Evolutionary conservation across 2,888 invertebrate genomes (phyloP), one percentile per base, ranked within the genome.

Genomic region (Tipula lateralis): DNA sequence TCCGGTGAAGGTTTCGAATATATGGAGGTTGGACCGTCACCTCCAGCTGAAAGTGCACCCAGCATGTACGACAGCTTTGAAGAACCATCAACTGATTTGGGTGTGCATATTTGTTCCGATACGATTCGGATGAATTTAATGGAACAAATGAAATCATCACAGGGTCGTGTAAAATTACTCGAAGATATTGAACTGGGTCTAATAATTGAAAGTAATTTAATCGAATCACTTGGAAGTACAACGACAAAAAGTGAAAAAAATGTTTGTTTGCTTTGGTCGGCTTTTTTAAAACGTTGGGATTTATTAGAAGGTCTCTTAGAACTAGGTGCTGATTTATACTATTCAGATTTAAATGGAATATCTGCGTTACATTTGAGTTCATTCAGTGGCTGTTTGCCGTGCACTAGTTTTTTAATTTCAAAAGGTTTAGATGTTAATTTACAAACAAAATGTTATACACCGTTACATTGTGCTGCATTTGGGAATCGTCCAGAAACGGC

Each of bases 381-480:
- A 0, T 96, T 96, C 88, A 94, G 94, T 87, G 95, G 95, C n/a
- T 95, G 94, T 86, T 89, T 93, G 84, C 93, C 93, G 19, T 94
- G 95, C 86, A 93, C 94, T 7, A 92, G 92, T 87, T 94, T 93
- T 88, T 91, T 96, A 84, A 92, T 96, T 83, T 90, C 92, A 32
- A 92, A 93, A 87, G 94, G 94, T 1, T 92, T 93, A 86, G 94
- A 94, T 87, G 92, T 95, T 7, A 94, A 94, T 90, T 92, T 93
- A 84, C 92, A 93, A 88, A 92, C 93, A 85, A 93, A 94, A 88
- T 93, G 93, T 87, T 95, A 95, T 88, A 94, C 95, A 83, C 96
- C 97, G 0, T 92, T 97, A 85, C 97, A 98, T 89, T 96, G 96
- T 88, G 96, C 97, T 13, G 96, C 97, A 36, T 96, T 96, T 90